Conservation (phyloP, 2,888 invertebrate genomes). For the Smittia aterrima region DNA sequence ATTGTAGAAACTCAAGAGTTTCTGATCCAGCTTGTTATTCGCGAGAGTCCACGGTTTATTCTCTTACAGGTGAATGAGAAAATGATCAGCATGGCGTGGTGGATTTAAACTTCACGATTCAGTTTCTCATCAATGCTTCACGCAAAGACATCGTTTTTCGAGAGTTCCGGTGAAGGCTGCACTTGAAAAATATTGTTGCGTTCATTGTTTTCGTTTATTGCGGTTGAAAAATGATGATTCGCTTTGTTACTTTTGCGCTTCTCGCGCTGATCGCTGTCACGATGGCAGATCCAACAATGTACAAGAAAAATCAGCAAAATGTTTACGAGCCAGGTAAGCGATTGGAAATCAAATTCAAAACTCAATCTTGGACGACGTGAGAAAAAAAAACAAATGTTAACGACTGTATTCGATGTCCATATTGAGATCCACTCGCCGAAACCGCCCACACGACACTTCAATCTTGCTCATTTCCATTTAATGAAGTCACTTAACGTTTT, state of each 20-base stretch:
- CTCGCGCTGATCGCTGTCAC: neutral
- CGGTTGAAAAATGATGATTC: neutral
- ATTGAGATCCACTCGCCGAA: neutral
- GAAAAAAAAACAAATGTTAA: neutral
- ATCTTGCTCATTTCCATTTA: neutral
- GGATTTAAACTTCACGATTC: neutral
- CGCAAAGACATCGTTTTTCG: neutral
- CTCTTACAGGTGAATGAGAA: slow-evolving; percentile 2
- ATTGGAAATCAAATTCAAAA: neutral
- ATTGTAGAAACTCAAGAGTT: neutral
- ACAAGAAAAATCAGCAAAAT: slow-evolving; percentile 37
- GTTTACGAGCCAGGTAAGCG: slow-evolving; percentile 36
- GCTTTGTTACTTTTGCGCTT: neutral
- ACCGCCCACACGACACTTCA: neutral
- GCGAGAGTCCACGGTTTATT: neutral
- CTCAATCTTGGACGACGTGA: neutral
- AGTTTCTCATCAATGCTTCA: slow-evolving; percentile 23
- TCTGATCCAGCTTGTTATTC: too few relatives aligned
- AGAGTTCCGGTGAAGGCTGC: slow-evolving; percentile 10
- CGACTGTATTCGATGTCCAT: neutral
- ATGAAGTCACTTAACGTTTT: neutral
- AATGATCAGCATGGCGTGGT: neutral
- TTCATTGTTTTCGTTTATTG: neutral
- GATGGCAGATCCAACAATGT: slow-evolving; percentile 32
- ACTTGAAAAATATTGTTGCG: slow-evolving; percentile 25